Conservation (phyloP, 1,140 invertebrate species). For the Drosophila bipectinata region DNA sequence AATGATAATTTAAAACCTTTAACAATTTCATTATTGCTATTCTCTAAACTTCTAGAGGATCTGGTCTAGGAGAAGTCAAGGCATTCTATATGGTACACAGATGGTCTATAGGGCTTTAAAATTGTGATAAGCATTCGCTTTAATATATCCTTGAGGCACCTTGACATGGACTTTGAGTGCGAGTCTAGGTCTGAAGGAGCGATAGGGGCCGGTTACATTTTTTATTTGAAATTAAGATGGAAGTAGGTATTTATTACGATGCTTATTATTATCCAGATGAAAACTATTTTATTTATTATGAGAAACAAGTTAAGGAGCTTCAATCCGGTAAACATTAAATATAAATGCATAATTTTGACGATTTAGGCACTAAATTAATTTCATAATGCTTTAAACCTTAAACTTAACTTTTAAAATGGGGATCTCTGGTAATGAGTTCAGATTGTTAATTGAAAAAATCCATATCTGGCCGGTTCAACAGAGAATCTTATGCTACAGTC, state of each 20-base stretch:
- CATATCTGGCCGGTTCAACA: slow-evolving; percentile 20
- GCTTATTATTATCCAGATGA: not conserved
- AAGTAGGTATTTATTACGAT: not conserved
- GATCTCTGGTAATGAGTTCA: not conserved
- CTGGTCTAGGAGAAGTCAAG: slow-evolving; percentile 34
- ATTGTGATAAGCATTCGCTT: too few relatives aligned
- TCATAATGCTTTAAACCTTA: not conserved
- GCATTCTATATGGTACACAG: slow-evolving; percentile 50
- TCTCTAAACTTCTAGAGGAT: slow-evolving; percentile 3
- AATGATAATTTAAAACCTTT: slow-evolving; percentile 52
- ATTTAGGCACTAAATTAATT: not conserved
- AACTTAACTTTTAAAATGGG: not conserved
- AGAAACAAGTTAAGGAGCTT: not conserved
- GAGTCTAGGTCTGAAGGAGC: slow-evolving; percentile 2
- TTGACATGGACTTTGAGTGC: slow-evolving; percentile 20
- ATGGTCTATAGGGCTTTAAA: slow-evolving; percentile 23
- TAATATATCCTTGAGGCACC: slow-evolving; percentile 29
- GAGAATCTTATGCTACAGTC: slow-evolving; percentile 14
- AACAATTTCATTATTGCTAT: slow-evolving; percentile 52
- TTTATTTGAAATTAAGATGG: not conserved
- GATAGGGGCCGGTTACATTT: slow-evolving; percentile 5
- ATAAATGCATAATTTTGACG: not conserved
- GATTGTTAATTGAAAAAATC: not conserved
- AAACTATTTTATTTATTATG: not conserved
- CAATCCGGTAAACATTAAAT: not conserved